phyloP scores from a whole-genome alignment of 2,888 invertebrate species.

The Dryomyza anilis region DNA sequence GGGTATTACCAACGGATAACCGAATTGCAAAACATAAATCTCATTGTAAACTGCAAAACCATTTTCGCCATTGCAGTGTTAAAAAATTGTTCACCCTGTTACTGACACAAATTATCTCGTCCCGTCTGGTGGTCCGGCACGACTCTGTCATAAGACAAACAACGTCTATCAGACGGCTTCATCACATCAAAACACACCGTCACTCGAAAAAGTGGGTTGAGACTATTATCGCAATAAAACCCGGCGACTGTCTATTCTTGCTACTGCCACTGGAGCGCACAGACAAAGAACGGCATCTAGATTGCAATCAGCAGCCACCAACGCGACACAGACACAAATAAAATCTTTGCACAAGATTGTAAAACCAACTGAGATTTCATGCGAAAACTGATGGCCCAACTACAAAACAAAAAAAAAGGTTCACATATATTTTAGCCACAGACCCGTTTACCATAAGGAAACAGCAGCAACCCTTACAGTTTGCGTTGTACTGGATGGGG shows the following conservation, averaged over 20 bases:
- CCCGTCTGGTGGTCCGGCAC: neutral
- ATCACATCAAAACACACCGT: conserved; percentile 3
- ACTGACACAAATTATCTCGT: neutral
- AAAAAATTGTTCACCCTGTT: neutral
- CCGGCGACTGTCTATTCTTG: neutral
- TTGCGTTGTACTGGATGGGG: no score
- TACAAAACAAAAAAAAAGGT: neutral
- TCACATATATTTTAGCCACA: no score
- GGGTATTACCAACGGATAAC: no score
- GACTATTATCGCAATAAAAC: neutral
- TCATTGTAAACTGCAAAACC: neutral
- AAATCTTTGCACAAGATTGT: conserved; percentile 10
- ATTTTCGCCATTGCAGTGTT: neutral
- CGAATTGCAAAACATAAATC: neutral
- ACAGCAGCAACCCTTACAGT: neutral
- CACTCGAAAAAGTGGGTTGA: conserved; percentile 12
- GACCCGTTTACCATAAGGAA: neutral
- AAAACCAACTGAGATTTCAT: conserved; percentile 8
- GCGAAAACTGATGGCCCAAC: neutral
- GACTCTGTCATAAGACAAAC: no score
- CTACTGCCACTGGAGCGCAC: neutral
- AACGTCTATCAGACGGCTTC: neutral
- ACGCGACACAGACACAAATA: conserved; percentile 8
- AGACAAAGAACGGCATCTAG: conserved; percentile 4
- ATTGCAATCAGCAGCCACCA: conserved; percentile 16